phyloP scores from a whole-genome alignment of 2,113 vertebrate species.

The Leucoraja erinaceus region DNA sequence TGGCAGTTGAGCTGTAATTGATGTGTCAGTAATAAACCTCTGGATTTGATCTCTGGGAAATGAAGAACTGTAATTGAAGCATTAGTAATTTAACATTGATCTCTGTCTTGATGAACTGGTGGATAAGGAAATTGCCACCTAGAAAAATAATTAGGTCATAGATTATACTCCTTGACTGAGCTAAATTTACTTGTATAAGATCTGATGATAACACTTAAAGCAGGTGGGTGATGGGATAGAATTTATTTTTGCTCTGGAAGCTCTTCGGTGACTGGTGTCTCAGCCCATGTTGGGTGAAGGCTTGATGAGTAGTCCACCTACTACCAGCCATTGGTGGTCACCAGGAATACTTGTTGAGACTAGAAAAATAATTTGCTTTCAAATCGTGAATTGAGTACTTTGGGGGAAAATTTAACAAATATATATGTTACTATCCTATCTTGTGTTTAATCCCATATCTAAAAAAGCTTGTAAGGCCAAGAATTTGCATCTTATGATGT shows the following conservation, averaged over 20 bases:
- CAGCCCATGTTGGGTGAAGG: neutral
- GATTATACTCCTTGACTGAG: neutral
- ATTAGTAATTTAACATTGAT: neutral
- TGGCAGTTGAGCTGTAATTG: neutral
- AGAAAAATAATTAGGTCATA: neutral
- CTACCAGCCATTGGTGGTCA: too few species aligned
- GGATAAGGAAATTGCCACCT: neutral
- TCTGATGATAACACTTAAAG: neutral
- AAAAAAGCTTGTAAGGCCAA: neutral
- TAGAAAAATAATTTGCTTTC: neutral
- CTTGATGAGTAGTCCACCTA: neutral
- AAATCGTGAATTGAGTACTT: neutral
- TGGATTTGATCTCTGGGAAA: neutral
- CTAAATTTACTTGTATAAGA: neutral
- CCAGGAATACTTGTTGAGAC: neutral
- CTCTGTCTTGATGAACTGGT: neutral
- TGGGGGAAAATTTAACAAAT: neutral
- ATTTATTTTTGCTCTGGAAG: neutral
- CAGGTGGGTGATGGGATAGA: neutral
- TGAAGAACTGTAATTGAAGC: neutral
- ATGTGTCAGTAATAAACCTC: constrained; percentile 1
- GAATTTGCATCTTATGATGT: neutral
- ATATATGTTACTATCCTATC: neutral
- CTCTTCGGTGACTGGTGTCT: neutral
- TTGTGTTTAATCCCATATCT: neutral